Base-by-base conservation (phyloP, 2,113 vertebrate species). In the Peromyscus californicus region DNA sequence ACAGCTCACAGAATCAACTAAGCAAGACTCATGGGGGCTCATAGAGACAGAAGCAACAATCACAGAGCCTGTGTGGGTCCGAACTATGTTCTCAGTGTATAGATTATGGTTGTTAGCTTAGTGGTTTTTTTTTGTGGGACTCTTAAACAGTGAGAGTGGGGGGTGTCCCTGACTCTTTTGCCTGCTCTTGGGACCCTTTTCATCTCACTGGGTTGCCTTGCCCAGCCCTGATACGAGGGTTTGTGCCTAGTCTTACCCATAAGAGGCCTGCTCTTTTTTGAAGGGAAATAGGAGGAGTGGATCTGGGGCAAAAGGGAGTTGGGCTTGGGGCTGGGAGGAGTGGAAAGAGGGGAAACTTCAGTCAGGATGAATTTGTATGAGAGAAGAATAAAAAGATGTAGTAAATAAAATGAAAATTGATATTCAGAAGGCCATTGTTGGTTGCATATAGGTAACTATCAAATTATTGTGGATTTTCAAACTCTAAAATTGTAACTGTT, bases 401-500 rank as follows among this genome's bases (percentile, higher is more conserved):
- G 17, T 72, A 69, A 82, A 42, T 76, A 78, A 75, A 93, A 67
- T 91, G 54, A 72, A 94, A 90, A 59, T 87, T 84, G 70, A 45
- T 89, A 63, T 7, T 70, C 36, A 80, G n/a, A 96, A 63, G n/a
- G 36, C 16, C 10, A 0, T 59, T 67, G 31, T 4, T 31, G n/a
- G 21, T 84, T 95, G 36, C 67, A 29, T n/a, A 36, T 63, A 63
- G 48, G 15, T 91, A 67, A 57, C 74, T 85, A 29, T 82, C 4
- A 0, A 83, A 42, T 48, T 89, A 4, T 94, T 87, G 82, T 95
- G 61, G 36, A 93, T 69, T 91, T 79, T 96, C 45, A 93, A 13
- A 65, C 63, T 96, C 63, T 78, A 96, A 74, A 54, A 85, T 96
- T 74, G 24, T 51, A 92, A 82, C 70, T 92, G 33, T 51, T 51